Conservation (phyloP, 1,140 invertebrate species). For the Drosophila funebris region DNA sequence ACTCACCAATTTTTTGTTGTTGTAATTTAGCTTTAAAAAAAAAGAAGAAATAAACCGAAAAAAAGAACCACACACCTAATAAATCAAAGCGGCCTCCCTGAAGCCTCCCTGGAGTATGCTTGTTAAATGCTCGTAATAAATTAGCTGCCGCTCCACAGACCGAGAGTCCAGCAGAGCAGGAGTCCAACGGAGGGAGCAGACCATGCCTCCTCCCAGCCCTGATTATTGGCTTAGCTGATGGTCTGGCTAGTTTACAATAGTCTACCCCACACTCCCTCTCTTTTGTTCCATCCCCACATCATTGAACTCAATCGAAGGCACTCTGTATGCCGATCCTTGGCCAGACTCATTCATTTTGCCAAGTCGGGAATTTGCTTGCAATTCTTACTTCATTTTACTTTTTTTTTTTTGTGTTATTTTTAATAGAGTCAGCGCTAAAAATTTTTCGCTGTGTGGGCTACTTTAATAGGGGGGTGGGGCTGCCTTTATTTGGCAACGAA, state of each 20-base stretch:
- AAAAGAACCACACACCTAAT: constrained; percentile 70
- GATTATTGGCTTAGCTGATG: constrained; percentile 76
- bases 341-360: constrained; percentile 73
- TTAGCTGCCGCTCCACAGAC: constrained; percentile 64
- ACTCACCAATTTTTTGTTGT: constrained; percentile 10
- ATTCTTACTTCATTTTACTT: constrained; percentile 54
- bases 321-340: constrained; percentile 22
- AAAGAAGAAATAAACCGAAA: constrained; percentile 6
- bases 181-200: constrained; percentile 22
- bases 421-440: constrained; percentile 76
- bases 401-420: constrained; percentile 50
- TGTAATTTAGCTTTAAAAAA: constrained; percentile 32
- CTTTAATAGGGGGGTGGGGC: constrained; percentile 17
- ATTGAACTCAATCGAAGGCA: constrained; percentile 74
- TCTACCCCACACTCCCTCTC: constrained; percentile 11
- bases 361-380: constrained; percentile 60
- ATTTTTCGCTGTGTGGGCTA: constrained; percentile 61
- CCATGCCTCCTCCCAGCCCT: constrained; percentile 8
- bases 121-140: constrained; percentile 81
- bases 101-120: constrained; percentile 73
- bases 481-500: constrained; percentile 28
- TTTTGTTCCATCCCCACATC: constrained; percentile 20
- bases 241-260: constrained; percentile 67
- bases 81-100: constrained; percentile 74
- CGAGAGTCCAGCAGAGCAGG: constrained; percentile 1